These are phyloP conservation scores for Sesia bembeciformis DNA, from an alignment of 2,888 invertebrate genomes.

Conservation along the genomic window DNA sequence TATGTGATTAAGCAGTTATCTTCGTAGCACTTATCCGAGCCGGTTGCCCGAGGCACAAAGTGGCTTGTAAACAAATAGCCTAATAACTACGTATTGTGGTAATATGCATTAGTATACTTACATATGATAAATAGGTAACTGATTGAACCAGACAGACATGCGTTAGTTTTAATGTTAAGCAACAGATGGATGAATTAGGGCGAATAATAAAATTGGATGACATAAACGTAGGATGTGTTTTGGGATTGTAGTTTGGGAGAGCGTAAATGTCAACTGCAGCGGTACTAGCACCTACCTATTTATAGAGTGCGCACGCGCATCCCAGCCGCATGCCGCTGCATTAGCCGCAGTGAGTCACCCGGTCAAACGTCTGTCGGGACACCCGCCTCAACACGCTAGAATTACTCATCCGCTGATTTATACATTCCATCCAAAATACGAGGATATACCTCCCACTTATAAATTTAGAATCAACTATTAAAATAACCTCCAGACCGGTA, in stretches of 20 bases:
- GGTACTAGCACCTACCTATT: conserved; percentile 29
- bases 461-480: neutral
- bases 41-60: conserved; percentile 12
- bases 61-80: conserved; percentile 12
- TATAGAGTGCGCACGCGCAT: conserved; percentile 36
- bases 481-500: too few relatives aligned
- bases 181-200: neutral
- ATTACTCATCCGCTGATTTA: conserved; percentile 18
- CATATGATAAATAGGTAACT: too few relatives aligned
- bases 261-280: conserved; percentile 65
- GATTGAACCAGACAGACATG: neutral
- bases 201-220: conserved; percentile 6
- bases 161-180: neutral
- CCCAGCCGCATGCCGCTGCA: conserved; percentile 39
- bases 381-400: conserved; percentile 29
- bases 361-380: conserved; percentile 57
- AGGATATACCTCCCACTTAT: neutral
- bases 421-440: conserved; percentile 20
- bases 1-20: conserved; percentile 53
- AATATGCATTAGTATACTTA: neutral
- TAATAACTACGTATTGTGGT: conserved; percentile 1
- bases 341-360: conserved; percentile 47
- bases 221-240: conserved; percentile 35
- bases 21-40: conserved; percentile 14
- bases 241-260: conserved; percentile 56